A percentile compares a stretch with the other conserved stretches of the same genome.
These are phyloP conservation scores for Osmerus eperlanus DNA, from an alignment of 2,113 vertebrate species.

Conservation along the genomic window DNA sequence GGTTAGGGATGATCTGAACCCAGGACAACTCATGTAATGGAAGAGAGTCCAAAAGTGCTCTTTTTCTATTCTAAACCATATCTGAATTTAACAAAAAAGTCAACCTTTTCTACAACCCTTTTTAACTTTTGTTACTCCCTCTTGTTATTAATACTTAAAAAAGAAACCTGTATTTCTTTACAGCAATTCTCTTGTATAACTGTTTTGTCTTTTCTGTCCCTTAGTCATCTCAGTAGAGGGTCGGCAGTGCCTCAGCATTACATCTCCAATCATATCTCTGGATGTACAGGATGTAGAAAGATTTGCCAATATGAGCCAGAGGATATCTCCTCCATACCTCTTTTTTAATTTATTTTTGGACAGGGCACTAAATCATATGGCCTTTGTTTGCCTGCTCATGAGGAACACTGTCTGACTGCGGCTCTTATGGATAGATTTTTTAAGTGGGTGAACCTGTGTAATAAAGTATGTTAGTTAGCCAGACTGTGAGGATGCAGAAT, in stretches of 20 bases:
- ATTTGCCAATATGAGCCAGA: constrained; percentile 50
- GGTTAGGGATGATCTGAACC: constrained; percentile 44
- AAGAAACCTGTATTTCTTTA: constrained; percentile 51
- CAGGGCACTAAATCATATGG: constrained; percentile 59
- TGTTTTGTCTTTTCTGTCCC: constrained; percentile 30
- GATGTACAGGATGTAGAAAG: constrained; percentile 71
- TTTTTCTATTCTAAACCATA: constrained; percentile 53
- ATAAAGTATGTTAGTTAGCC: neutral
- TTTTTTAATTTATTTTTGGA: constrained; percentile 47
- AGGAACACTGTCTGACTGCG: constrained; percentile 38
- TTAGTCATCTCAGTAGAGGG: constrained; percentile 47
- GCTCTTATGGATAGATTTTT: constrained; percentile 19
- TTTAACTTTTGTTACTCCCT: constrained; percentile 69
- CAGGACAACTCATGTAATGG: constrained; percentile 39
- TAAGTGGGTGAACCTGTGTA: constrained; percentile 23
- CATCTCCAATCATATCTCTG: constrained; percentile 62
- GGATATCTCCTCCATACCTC: constrained; percentile 8
- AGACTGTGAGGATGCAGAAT: constrained; percentile 39
- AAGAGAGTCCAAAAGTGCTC: constrained; percentile 60
- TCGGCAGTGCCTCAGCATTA: constrained; percentile 35
- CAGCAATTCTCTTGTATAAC: constrained; percentile 59
- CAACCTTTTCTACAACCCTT: constrained; percentile 66
- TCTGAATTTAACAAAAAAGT: constrained; percentile 39
- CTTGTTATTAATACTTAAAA: constrained; percentile 59
- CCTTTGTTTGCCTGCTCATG: constrained; percentile 42